phyloP scores from a whole-genome alignment of 1,140 invertebrate species.

The Riptortus pedestris region DNA sequence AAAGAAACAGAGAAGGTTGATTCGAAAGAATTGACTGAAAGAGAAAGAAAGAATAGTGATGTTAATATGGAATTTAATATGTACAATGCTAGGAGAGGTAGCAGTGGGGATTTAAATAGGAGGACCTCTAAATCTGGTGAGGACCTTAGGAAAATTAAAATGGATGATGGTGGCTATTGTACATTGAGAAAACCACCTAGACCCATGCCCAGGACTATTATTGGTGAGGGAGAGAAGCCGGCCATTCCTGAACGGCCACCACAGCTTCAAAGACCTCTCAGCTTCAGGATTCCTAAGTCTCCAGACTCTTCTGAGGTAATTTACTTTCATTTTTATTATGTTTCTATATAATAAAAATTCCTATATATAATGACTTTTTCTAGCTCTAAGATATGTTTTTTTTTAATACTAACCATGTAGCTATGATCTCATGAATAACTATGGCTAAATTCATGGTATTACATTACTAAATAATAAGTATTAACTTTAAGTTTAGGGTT shows the following conservation, averaged over 20 bases:
- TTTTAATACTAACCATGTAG: no score
- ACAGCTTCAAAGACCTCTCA: constrained; percentile 45
- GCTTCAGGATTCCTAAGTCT: constrained; percentile 31
- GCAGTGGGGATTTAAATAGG: constrained; percentile 1
- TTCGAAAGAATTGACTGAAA: no score
- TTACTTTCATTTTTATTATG: no score
- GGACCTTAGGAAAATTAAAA: constrained; percentile 21
- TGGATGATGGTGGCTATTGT: constrained; percentile 19
- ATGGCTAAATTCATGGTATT: no score
- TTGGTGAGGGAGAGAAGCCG: constrained; percentile 42
- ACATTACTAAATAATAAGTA: no score
- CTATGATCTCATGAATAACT: no score
- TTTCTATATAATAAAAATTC: neutral
- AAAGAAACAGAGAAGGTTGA: neutral
- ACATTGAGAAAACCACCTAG: constrained; percentile 28
- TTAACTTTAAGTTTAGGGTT: no score
- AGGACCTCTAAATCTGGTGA: constrained; percentile 26
- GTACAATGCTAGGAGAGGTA: neutral
- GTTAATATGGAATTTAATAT: neutral
- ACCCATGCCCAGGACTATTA: constrained; percentile 30
- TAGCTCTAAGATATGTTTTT: neutral
- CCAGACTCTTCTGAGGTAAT: constrained; percentile 7
- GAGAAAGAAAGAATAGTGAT: neutral
- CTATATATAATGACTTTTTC: neutral
- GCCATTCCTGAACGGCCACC: constrained; percentile 59